These are phyloP conservation scores for Patella ulyssiponensis DNA, from an alignment of 2,888 invertebrate species.

Conservation along the genomic window DNA sequence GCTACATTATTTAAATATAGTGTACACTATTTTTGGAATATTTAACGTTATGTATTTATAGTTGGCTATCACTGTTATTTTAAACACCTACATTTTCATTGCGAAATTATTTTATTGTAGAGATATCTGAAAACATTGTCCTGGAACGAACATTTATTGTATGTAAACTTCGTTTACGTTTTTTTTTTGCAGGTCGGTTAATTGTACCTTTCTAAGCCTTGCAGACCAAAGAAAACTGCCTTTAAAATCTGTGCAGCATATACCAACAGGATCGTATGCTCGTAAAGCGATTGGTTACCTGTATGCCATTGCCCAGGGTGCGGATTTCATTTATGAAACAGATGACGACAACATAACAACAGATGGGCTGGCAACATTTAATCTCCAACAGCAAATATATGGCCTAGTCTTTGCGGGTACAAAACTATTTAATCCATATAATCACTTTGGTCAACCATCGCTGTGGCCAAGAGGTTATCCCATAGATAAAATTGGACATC, in stretches of 20 bases:
- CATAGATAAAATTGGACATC: background rate
- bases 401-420: constrained; percentile 21
- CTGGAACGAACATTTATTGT: background rate
- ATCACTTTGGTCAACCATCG: background rate
- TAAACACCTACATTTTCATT: background rate
- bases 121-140: background rate
- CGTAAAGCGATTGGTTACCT: constrained; percentile 28
- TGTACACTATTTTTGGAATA: background rate
- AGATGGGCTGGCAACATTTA: constrained; percentile 25
- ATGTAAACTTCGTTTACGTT: background rate
- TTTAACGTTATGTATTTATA: no score
- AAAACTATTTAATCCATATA: constrained; percentile 13
- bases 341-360: constrained; percentile 30
- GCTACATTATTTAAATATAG: background rate
- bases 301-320: constrained; percentile 29
- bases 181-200: constrained; percentile 20
- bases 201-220: constrained; percentile 23
- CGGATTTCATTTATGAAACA: constrained; percentile 30
- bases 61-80: no score
- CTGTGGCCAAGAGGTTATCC: background rate
- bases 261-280: constrained; percentile 23
- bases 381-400: background rate
- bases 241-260: background rate
- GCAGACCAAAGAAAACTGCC: constrained; percentile 11
- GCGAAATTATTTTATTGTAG: background rate